These are phyloP conservation scores for Bicyclus anynana DNA, from an alignment of 1,140 invertebrate genomes.

Conservation along the genomic window DNA sequence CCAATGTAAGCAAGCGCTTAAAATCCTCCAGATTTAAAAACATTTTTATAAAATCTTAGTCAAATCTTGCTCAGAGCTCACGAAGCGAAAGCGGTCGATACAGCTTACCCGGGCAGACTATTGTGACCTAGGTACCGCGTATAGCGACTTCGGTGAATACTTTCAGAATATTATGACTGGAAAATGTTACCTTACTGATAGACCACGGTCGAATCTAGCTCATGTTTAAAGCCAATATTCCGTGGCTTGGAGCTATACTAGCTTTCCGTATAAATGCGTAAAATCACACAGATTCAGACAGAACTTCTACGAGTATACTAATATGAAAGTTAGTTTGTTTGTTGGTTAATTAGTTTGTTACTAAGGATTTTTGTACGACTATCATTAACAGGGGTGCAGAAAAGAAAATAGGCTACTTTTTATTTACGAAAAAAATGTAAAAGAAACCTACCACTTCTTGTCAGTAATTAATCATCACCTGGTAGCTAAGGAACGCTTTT, in stretches of 20 bases:
- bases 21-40: neutral
- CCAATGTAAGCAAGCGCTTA: neutral
- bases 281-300: no score
- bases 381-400: no score
- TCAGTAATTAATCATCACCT: no score
- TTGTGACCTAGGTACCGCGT: neutral
- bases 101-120: slow-evolving; percentile 12
- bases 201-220: neutral
- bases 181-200: slow-evolving; percentile 4
- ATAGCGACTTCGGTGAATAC: slow-evolving; percentile 4
- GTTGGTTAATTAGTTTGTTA: no score
- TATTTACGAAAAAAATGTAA: no score
- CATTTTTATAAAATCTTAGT: neutral
- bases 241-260: neutral
- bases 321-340: no score
- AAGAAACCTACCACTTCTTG: no score
- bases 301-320: no score
- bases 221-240: neutral
- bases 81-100: slow-evolving; percentile 12
- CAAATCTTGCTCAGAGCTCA: neutral
- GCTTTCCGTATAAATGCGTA: neutral
- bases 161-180: slow-evolving; percentile 9
- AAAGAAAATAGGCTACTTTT: no score
- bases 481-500: no score
- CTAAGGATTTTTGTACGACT: no score